Conservation (phyloP, 2,888 invertebrate species). For the Diogma glabrata region DNA sequence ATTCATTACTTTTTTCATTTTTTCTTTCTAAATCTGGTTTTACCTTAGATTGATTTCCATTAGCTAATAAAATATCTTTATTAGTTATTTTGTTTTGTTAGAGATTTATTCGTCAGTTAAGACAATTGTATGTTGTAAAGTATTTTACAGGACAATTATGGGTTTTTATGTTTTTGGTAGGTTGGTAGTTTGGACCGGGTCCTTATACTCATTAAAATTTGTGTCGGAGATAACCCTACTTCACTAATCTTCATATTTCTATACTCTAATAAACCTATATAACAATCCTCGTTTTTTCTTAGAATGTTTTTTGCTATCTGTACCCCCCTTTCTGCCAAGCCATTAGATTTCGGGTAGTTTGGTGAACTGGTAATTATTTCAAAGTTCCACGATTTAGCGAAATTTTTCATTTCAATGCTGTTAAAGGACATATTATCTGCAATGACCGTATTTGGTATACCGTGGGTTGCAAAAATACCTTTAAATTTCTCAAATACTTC, state of each 20-base stretch:
- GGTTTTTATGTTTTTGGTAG: too few relatives aligned
- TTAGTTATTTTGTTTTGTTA: too few relatives aligned
- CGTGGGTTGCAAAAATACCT: slow-evolving; percentile 18
- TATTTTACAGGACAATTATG: too few relatives aligned
- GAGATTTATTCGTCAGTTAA: too few relatives aligned
- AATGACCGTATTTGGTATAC: slow-evolving; percentile 17
- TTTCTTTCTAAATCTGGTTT: background rate
- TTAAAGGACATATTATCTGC: slow-evolving; percentile 19
- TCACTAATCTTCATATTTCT: background rate
- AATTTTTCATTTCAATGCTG: slow-evolving; percentile 15
- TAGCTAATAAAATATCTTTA: background rate
- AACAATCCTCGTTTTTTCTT: background rate
- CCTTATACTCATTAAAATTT: background rate
- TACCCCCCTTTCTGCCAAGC: too few relatives aligned
- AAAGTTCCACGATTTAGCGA: slow-evolving; percentile 17
- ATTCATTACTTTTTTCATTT: background rate
- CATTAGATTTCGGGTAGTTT: too few relatives aligned
- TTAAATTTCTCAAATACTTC: slow-evolving; percentile 16
- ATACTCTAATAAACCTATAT: background rate
- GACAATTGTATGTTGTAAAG: too few relatives aligned
- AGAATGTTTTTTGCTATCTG: slow-evolving; percentile 8
- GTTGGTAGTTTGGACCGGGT: background rate
- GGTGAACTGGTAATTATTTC: slow-evolving; percentile 17
- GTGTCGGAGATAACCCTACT: background rate
- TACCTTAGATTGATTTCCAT: background rate